phyloP scores from a whole-genome alignment of 2,113 vertebrate species.

The Azemiops feae region DNA sequence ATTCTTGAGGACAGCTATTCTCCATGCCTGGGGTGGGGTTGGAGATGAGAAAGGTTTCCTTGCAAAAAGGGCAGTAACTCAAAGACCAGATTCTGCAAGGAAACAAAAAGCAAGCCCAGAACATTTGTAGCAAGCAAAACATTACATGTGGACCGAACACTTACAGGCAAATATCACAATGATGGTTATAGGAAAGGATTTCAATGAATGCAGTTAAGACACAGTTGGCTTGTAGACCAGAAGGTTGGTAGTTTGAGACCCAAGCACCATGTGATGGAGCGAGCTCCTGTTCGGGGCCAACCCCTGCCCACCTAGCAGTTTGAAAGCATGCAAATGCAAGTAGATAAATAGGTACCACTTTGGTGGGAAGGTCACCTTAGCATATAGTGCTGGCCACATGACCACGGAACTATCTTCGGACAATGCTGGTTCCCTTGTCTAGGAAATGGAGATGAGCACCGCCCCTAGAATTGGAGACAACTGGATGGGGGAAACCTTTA shows the following conservation, averaged over 20 bases:
- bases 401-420: background rate
- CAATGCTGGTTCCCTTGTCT: background rate
- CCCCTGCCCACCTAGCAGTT: background rate
- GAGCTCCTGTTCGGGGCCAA: background rate
- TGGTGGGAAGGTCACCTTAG: background rate
- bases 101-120: background rate
- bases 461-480: too few species aligned
- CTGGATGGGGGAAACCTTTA: background rate
- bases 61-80: slow-evolving; percentile 8
- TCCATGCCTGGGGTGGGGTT: slow-evolving; percentile 29
- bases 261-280: background rate
- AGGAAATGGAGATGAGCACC: background rate
- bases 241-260: background rate
- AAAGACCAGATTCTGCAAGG: slow-evolving; percentile 19
- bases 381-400: background rate
- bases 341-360: background rate
- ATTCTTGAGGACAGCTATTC: slow-evolving; percentile 32
- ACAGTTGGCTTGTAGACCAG: background rate
- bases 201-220: background rate
- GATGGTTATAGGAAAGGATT: background rate
- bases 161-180: background rate
- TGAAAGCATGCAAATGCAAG: background rate
- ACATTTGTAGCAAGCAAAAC: background rate
- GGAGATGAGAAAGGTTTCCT: accelerated
- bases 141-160: background rate